Evolutionary conservation across 2,797 vertebrate species (phyloP), one percentile per base, ranked within the genome.

Genomic region (Premnoplex brunnescens): DNA sequence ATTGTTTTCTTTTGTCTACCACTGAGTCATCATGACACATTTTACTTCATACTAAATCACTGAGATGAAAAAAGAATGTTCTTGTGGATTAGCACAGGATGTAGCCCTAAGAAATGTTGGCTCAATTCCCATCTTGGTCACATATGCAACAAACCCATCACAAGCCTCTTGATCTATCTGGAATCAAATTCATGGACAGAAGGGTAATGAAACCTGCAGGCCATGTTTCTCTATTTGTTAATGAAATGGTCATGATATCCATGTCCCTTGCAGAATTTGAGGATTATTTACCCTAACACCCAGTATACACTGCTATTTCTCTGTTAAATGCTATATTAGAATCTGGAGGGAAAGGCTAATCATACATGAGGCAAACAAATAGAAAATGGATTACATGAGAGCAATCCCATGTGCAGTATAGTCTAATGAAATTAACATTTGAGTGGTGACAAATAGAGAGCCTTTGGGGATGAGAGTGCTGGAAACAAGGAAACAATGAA

Each of bases 401-500:
- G 23, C 71, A 92, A 93, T 73, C 85, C 64, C 66, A 71, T 66
- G 64, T 68, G 73, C 60, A 83, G 26, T 60, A 88, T 14, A 64
- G 24, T 60, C 68, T 93, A 93, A 93, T 83, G 83, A 94, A 93
- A 95, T 96, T 93, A 94, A 54, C 60, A 91, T 94, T 89, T 85
- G 81, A 94, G 51, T 88, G 39, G 78, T 74, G 69, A 88, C 87
- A 92, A 92, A 85, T 54, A 85, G 39, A 64, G 34, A 71, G 49
- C 89, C 95, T 74, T 80, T 78, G 69, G 91, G 92, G 36, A 78
- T 60, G 39, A 83, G 30, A 89, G 22, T 43, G 62, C 43, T 83
- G 41, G 66, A 78, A 89, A 64, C 8, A 82, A 73, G 24, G 12
- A 67, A 94, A 87, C 30, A 80, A 39, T 39, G 19, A 48, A 79